These are phyloP conservation scores for Malurus elegans DNA, from an alignment of 2,113 vertebrate species.

Conservation along the genomic window DNA sequence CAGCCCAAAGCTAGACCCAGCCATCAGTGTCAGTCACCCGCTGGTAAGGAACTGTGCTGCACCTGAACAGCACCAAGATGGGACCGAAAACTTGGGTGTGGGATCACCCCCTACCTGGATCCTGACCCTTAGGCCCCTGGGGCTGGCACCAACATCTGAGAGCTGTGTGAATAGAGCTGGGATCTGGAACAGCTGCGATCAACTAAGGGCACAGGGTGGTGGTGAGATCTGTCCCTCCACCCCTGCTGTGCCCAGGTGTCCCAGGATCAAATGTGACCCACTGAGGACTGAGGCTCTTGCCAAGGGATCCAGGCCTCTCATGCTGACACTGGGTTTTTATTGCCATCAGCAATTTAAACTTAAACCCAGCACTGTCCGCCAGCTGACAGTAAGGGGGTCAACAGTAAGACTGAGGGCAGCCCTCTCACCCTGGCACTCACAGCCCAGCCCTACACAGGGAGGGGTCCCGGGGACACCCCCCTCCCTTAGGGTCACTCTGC, in stretches of 20 bases:
- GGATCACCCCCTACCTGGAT: not conserved
- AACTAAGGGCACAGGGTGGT: not conserved
- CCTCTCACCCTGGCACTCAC: not conserved
- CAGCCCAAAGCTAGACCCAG: not conserved
- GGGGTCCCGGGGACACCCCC: not conserved
- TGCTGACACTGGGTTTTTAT: rapidly evolving
- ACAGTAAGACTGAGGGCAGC: not conserved
- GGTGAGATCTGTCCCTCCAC: not conserved
- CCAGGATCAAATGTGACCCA: rapidly evolving
- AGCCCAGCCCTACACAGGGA: not conserved
- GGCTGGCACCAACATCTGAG: not conserved
- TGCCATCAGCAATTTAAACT: not conserved
- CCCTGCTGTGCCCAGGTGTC: not conserved
- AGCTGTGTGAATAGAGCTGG: rapidly evolving
- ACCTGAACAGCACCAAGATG: not conserved
- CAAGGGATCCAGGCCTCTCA: not conserved
- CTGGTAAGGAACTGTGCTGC: not conserved
- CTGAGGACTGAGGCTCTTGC: not conserved
- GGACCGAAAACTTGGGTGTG: not conserved
- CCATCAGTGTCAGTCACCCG: not conserved
- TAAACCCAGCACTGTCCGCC: rapidly evolving
- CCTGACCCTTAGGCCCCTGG: rapidly evolving
- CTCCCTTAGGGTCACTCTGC: not conserved
- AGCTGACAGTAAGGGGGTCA: not conserved
- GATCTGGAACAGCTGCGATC: rapidly evolving